A percentile compares a stretch with the other conserved stretches of the same genome.
These are phyloP conservation scores for Eledona agricola DNA, from an alignment of 2,888 invertebrate genomes.

Conservation along the genomic window DNA sequence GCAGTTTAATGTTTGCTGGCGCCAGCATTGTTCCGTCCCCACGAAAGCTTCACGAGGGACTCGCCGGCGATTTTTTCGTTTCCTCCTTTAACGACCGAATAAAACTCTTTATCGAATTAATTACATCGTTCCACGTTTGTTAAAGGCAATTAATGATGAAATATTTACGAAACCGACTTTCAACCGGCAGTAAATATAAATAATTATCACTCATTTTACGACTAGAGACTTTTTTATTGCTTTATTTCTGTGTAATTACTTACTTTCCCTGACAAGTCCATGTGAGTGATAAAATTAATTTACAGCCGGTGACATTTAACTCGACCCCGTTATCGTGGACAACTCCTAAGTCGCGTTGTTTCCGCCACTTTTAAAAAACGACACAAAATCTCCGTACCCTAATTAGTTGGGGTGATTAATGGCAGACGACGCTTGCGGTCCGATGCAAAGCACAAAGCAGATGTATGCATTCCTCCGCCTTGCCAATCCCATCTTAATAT, in stretches of 20 bases:
- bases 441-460: constrained; percentile 13
- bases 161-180: constrained; percentile 44
- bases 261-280: constrained; percentile 51
- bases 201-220: constrained; percentile 50
- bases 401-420: constrained; percentile 52
- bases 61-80: constrained; percentile 3
- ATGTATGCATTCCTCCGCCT: constrained; percentile 17
- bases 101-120: constrained; percentile 39
- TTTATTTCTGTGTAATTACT: constrained; percentile 51
- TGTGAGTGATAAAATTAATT: constrained; percentile 55
- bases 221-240: constrained; percentile 48
- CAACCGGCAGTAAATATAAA: constrained; percentile 45
- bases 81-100: constrained; percentile 14
- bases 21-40: constrained; percentile 43
- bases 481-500: constrained; percentile 27
- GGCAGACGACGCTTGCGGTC: constrained; percentile 23
- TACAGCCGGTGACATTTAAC: constrained; percentile 56
- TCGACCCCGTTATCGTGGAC: constrained; percentile 56
- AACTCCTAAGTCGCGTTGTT: constrained; percentile 56
- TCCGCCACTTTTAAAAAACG: constrained; percentile 53
- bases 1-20: constrained; percentile 49
- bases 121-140: constrained; percentile 39
- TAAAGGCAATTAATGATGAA: constrained; percentile 44
- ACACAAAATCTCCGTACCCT: constrained; percentile 52
- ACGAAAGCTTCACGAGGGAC: constrained; percentile 1